Evolutionary conservation across 2,888 invertebrate genomes (phyloP), one percentile per base, ranked within the genome.

Genomic region (Gnatocerus cornutus): DNA sequence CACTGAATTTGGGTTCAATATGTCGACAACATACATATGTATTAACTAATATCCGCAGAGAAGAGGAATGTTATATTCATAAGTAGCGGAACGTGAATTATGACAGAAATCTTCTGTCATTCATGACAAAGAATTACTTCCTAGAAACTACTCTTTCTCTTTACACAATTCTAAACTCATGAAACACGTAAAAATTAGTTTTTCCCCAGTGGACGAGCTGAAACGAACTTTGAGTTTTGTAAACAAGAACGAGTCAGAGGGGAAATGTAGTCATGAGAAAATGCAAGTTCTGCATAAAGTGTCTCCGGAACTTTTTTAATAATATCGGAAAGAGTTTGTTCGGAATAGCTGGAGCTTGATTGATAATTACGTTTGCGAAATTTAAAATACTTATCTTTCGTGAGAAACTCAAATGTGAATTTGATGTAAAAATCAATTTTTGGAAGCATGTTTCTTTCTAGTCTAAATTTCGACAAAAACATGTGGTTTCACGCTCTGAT

Each of bases 21-120:
- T 65, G 65, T 65, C 58, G 65, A 56, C 65, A 48, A 9, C 50
- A 65, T 58, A 56, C 58, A 65, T 65, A 65, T 65, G 50, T 58
- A 65, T 65, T 48, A 65, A 41, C 56, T 65, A 65, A 65, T 65
- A 56, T 46, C 39, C 65, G 46, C 21, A 55, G 8, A 30, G 50
- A 37, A 45, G 27, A 14, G 46, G 45, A 48, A 56, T 46, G 56
- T 33, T 63, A 33, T 48, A 56, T 65, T 65, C 65, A 65, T 43
- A 56, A 48, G 39, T 48, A 58, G 33, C 56, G 45, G 39, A 16
- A 55, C 65, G 56, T 65, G 50, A 65, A 65, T 10, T 41, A 12
- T 2, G 6, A 33, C 41, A 8, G 8, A 16, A n/a, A 12, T 55
- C 33, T 55, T 53, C 53, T 55, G 37, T 62, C 62, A 59, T 33